Evolutionary conservation across 2,797 vertebrate genomes (phyloP).

Genomic region (Lates japonicus): DNA sequence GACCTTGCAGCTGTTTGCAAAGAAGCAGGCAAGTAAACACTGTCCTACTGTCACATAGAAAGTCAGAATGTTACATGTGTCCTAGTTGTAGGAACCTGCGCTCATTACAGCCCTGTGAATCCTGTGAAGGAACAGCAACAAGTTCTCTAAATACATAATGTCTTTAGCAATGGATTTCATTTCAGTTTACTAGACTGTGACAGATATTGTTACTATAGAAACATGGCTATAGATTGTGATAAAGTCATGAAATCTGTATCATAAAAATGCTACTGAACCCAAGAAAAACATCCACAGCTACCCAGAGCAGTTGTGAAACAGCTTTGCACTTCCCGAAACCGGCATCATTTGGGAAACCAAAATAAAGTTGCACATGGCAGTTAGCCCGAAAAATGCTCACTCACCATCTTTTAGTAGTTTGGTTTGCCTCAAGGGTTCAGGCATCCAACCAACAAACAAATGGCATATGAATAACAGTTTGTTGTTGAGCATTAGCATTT

Average conservation of each 20-base stretch:
- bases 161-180: not conserved
- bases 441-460: slow-evolving; percentile 41
- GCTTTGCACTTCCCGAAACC: slow-evolving; percentile 48
- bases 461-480: slow-evolving; percentile 7
- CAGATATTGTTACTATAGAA: not conserved
- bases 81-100: not conserved
- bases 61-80: not conserved
- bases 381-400: slow-evolving; percentile 13
- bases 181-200: not conserved
- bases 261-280: slow-evolving; percentile 1
- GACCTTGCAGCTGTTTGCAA: slow-evolving; percentile 95
- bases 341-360: slow-evolving; percentile 44
- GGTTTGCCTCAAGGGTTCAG: slow-evolving; percentile 30
- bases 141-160: not conserved
- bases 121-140: not conserved
- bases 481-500: slow-evolving; percentile 46
- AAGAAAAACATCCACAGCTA: not conserved
- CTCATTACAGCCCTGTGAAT: not conserved
- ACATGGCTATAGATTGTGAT: not conserved
- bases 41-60: not conserved
- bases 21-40: slow-evolving; percentile 90
- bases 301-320: slow-evolving; percentile 28
- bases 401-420: slow-evolving; percentile 45
- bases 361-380: slow-evolving; percentile 49
- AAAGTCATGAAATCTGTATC: slow-evolving; percentile 2